These are phyloP conservation scores for Nesospiza acunhae DNA, from an alignment of 2,113 vertebrate genomes.

Conservation along the genomic window DNA sequence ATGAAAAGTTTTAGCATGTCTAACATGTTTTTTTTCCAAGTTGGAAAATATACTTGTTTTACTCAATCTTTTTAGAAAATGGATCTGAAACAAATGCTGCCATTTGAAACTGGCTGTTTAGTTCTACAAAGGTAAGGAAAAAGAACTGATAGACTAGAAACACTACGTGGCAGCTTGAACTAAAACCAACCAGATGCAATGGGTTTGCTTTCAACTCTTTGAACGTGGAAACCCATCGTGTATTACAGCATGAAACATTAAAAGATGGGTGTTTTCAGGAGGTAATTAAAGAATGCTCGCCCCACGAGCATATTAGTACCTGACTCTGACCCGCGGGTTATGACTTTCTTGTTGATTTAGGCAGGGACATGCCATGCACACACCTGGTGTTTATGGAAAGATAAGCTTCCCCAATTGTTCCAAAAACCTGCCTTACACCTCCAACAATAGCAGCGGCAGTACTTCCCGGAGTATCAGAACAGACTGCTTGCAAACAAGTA, in stretches of 20 bases:
- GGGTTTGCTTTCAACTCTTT: constrained; percentile 51
- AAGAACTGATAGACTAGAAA: background rate
- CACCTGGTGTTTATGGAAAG: constrained; percentile 65
- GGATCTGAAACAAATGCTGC: background rate
- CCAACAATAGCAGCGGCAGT: background rate
- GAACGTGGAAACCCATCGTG: background rate
- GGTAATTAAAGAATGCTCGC: constrained; percentile 57
- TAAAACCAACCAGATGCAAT: background rate
- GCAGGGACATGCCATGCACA: background rate
- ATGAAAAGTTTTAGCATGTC: background rate
- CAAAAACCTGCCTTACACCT: background rate
- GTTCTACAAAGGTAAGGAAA: background rate
- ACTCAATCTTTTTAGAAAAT: background rate
- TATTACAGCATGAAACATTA: constrained; percentile 35
- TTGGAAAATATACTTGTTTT: background rate
- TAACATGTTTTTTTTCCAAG: background rate
- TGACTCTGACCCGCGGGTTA: constrained; percentile 50
- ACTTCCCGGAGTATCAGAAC: background rate
- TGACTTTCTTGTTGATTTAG: constrained; percentile 30
- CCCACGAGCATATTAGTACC: constrained; percentile 42
- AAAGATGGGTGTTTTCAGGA: constrained; percentile 50
- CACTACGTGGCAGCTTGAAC: constrained; percentile 19
- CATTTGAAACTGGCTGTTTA: background rate
- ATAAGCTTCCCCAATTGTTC: background rate
- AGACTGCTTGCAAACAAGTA: background rate